phyloP scores from a whole-genome alignment of 2,113 vertebrate species.

The Heterotilapia buettikoferi region DNA sequence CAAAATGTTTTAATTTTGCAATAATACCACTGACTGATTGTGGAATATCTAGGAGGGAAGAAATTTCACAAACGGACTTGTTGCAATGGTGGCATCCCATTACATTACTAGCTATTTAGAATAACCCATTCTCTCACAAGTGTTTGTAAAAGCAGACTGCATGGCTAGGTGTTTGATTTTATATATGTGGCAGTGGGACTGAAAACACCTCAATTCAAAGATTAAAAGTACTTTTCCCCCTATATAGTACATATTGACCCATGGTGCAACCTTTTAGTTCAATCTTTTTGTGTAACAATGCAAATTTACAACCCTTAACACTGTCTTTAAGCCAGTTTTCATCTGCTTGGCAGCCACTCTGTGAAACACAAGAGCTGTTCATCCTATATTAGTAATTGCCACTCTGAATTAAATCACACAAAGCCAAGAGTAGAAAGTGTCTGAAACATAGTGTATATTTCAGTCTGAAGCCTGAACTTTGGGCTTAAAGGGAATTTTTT shows the following conservation, averaged over 20 bases:
- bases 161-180: not conserved
- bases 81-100: not conserved
- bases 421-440: not conserved
- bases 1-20: not conserved
- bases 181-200: not conserved
- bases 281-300: not conserved
- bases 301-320: not conserved
- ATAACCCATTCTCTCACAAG: not conserved
- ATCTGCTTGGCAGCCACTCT: not conserved
- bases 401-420: not conserved
- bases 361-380: not conserved
- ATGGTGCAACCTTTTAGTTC: not conserved
- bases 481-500: not conserved
- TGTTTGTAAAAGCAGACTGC: not conserved
- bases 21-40: not conserved
- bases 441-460: not conserved
- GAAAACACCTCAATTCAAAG: not conserved
- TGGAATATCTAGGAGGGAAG: not conserved
- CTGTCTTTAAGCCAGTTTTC: not conserved
- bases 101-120: not conserved
- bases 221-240: not conserved
- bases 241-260: not conserved
- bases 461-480: not conserved
- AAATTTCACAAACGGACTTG: not conserved
- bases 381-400: not conserved